Base-by-base conservation (phyloP, 2,888 invertebrate genomes). In the Zhuqinia jingwanae region DNA sequence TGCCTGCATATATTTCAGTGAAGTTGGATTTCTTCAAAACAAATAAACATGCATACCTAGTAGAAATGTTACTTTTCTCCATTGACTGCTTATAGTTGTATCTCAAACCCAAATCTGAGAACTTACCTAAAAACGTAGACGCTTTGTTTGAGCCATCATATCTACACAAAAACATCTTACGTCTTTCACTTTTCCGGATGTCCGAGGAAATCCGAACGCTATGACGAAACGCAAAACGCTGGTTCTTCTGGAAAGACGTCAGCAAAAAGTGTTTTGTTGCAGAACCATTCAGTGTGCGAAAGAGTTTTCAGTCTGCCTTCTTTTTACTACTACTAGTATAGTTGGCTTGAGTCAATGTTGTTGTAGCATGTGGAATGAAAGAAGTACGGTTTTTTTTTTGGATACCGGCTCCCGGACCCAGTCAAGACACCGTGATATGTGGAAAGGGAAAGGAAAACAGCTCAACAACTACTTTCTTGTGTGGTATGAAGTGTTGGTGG, bases 341-440 rank as follows among this genome's bases (percentile, higher is more conserved):
- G 50, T 50, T 50, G 2, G 15, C n/a, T n/a, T n/a, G 50, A n/a
- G 53, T n/a, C n/a, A 53, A 17, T 53, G 20, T 17, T 56, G 20
- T n/a, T 58, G 58, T 25, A 15, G 25, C 13, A 11, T 30, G 42
- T 42, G 68, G 42, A 45, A 68, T 42, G 17, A 17, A 13, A 25
- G 68, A 42, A 42, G 17, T 10, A 22, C 42, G 68, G 42, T 30
- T 42, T 42, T 42, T 68, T 42, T 42, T 20, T 42, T 42, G 68
- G 68, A 68, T 42, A 68, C 68, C 68, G 68, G 68, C 11, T 83
- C 84, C 84, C 84, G 84, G 77, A 77, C 84, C 84, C 84, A 84
- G 84, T 56, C 84, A 84, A 68, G 84, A 68, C 77, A 84, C 45
- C 70, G 56, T 68, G 22, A 56, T 53, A 53, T n/a, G 47, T 58